A percentile compares a stretch with the other conserved stretches of the same genome.
These are phyloP conservation scores for Papilio glaucus DNA, from an alignment of 1,140 invertebrate species.

Conservation along the genomic window DNA sequence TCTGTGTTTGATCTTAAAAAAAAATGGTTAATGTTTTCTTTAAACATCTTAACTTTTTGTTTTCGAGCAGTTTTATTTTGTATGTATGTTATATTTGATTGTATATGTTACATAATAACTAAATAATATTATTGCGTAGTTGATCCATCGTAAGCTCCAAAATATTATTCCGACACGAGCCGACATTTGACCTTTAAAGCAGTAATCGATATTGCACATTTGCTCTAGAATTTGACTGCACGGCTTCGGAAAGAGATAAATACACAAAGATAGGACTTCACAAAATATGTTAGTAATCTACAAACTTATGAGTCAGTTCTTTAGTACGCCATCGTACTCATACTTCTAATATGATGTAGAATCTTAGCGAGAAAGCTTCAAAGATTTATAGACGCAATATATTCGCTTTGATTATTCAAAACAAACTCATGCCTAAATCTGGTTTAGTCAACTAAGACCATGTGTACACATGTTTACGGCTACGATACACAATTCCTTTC, in stretches of 20 bases:
- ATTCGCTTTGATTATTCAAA: not conserved
- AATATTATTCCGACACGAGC: not conserved
- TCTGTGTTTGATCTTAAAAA: no score
- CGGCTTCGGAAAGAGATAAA: not conserved
- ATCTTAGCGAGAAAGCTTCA: not conserved
- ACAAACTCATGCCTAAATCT: not conserved
- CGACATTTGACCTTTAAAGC: slow-evolving; percentile 3
- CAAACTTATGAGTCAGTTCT: not conserved
- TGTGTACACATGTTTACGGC: not conserved
- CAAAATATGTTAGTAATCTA: no score
- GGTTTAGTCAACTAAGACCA: not conserved
- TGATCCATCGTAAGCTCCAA: not conserved
- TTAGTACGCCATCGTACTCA: slow-evolving; percentile 4
- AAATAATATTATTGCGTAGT: no score
- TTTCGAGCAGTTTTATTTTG: no score
- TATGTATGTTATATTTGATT: no score
- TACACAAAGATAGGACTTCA: no score
- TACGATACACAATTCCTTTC: no score
- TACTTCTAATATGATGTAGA: slow-evolving; percentile 8
- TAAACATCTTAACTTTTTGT: no score
- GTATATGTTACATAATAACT: no score
- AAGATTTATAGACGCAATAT: slow-evolving; percentile 1
- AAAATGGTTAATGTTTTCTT: no score
- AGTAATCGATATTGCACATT: slow-evolving; percentile 7
- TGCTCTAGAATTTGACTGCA: slow-evolving; percentile 5